Base-by-base conservation (phyloP, 2,888 invertebrate genomes). In the Calameuta pallipes region DNA sequence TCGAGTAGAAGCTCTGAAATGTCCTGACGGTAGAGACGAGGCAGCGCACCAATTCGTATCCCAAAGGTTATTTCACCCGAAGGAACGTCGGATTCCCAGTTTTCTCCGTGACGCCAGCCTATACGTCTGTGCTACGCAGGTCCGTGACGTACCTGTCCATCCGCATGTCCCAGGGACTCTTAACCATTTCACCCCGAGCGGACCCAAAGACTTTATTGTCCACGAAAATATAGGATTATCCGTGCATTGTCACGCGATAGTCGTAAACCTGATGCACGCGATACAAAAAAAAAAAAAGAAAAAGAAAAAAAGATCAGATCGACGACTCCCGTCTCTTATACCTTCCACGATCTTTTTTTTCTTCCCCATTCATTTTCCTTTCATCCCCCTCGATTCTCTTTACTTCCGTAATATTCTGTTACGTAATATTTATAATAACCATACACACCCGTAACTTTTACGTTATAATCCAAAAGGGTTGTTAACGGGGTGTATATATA, bases 171-270 rank as follows among this genome's bases (percentile, higher is more conserved):
- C 41, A 56, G 15, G 23, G 1, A 56, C 41, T 56, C 23, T 0
- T 6, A 23, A 56, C 41, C 0, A 6, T 56, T 56, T 56, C 2
- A 23, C 41, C 41, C 41, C 2, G 41, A 15, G 15, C 33, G 0
- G 1, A 56, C 41, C 37, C 13, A 6, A 56, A 9, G 23, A 23
- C 41, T 6, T 23, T 2, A 56, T 74, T 74, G 74, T 74, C 34
- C 34, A 15, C 74, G 36, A 13, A 84, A 84, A 84, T 82, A 82
- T 78, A 80, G 84, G 86, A 86, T 86, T 85, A 85, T 85, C 85
- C 85, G 82, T 81, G 83, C 83, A 86, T 85, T 85, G 84, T 86
- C 83, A 80, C 82, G 76, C 31, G 23, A 34, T 35, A 36, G 74
- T 36, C 71, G 3, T 56, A 15, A 56, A 56, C 41, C 41, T 0